These are phyloP conservation scores for Sphaeramia orbicularis DNA, from an alignment of 2,797 vertebrate species.

Conservation along the genomic window DNA sequence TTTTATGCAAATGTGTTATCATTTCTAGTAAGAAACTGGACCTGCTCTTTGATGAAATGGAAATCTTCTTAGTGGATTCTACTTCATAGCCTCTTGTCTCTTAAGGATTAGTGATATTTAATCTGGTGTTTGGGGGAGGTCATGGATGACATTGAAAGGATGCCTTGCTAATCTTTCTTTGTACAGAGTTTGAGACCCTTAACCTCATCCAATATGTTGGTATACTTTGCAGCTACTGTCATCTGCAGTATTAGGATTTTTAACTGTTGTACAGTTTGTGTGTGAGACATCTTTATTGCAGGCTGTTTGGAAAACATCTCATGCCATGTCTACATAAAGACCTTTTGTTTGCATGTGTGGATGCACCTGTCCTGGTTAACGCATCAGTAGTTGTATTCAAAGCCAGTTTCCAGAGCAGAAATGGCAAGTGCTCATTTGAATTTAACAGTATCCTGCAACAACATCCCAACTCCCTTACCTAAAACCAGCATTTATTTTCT, in stretches of 20 bases:
- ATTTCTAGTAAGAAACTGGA: not conserved
- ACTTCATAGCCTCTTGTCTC: not conserved
- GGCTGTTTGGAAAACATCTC: not conserved
- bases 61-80: slow-evolving; percentile 14
- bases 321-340: no score
- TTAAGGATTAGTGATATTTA: slow-evolving; percentile 28
- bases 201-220: not conserved
- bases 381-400: not conserved
- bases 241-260: not conserved
- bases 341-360: not conserved
- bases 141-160: slow-evolving; percentile 2
- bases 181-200: not conserved
- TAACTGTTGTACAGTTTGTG: not conserved
- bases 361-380: not conserved
- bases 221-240: not conserved
- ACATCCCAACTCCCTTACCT: no score
- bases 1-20: not conserved
- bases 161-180: slow-evolving; percentile 10
- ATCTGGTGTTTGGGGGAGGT: slow-evolving; percentile 6
- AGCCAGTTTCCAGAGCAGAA: not conserved
- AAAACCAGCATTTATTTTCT: no score
- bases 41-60: not conserved
- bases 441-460: no score
- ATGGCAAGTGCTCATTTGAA: no score
- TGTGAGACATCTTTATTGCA: not conserved